phyloP scores from a whole-genome alignment of 2,888 invertebrate genomes.

The Synanthedon myopaeformis region DNA sequence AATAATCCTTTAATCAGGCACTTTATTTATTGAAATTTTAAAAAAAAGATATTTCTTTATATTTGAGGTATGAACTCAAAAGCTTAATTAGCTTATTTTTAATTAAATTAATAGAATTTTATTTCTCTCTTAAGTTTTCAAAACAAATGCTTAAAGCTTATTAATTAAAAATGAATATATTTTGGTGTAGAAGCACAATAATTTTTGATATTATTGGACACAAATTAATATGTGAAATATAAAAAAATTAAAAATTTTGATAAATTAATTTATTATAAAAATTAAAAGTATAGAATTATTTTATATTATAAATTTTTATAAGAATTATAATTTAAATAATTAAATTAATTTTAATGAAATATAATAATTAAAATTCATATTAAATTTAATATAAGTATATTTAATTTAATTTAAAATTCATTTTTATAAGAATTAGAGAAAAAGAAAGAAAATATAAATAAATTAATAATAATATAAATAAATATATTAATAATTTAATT shows the following conservation, averaged over 20 bases:
- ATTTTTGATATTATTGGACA: too few relatives aligned
- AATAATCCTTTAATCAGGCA: conserved; percentile 61
- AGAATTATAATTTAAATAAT: too few relatives aligned
- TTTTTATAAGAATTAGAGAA: too few relatives aligned
- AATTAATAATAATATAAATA: conserved; percentile 10
- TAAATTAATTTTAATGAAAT: too few relatives aligned
- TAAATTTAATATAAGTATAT: conserved; percentile 21
- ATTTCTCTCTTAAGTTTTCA: conserved; percentile 77
- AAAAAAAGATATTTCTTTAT: conserved; percentile 56
- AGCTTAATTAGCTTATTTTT: conserved; percentile 72
- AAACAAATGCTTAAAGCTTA: conserved; percentile 79
- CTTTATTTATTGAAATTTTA: conserved; percentile 43
- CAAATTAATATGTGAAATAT: too few relatives aligned
- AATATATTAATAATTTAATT: conserved; percentile 17
- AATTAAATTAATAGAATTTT: conserved; percentile 19
- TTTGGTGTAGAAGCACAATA: too few relatives aligned
- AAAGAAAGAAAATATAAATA: neutral
- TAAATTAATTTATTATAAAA: too few relatives aligned
- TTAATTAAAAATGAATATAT: conserved; percentile 20
- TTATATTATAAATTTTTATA: too few relatives aligned
- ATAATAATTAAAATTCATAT: neutral
- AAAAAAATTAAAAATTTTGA: too few relatives aligned
- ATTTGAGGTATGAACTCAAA: conserved; percentile 74
- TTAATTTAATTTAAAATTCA: too few relatives aligned
- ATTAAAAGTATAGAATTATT: too few relatives aligned